These are phyloP conservation scores for Micrastur ruficollis DNA, from an alignment of 2,797 vertebrate species.

Conservation along the genomic window DNA sequence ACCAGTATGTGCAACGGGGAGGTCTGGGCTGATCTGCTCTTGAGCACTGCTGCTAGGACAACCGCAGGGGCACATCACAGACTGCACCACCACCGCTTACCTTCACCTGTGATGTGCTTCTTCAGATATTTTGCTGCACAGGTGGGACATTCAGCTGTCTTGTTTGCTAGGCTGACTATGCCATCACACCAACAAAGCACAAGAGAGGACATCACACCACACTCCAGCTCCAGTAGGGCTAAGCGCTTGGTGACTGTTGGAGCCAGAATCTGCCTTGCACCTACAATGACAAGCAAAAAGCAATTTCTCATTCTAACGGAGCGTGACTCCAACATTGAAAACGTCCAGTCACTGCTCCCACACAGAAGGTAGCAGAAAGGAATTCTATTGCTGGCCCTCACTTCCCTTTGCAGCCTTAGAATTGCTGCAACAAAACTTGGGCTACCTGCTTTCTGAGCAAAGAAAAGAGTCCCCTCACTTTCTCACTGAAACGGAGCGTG, in stretches of 20 bases:
- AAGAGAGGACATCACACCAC: neutral
- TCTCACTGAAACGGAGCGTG: no score
- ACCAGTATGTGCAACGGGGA: rapidly evolving
- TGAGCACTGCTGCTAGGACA: neutral
- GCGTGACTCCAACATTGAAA: no score
- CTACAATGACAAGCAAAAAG: neutral
- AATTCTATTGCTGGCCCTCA: no score
- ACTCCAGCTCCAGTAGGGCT: neutral
- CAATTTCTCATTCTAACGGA: no score
- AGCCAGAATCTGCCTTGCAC: neutral
- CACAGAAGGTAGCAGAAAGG: no score
- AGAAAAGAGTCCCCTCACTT: no score
- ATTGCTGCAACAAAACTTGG: no score
- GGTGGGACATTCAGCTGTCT: neutral
- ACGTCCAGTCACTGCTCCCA: no score
- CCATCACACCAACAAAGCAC: rapidly evolving
- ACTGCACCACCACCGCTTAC: neutral
- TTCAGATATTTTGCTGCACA: neutral
- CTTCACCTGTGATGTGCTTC: neutral
- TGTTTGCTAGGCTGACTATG: neutral
- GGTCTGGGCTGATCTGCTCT: no score
- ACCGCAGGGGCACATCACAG: neutral
- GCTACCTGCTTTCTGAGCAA: no score
- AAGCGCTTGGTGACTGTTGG: neutral
- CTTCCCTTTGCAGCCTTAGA: no score